These are phyloP conservation scores for Channallabes apus DNA, from an alignment of 2,797 vertebrate genomes.

Conservation along the genomic window DNA sequence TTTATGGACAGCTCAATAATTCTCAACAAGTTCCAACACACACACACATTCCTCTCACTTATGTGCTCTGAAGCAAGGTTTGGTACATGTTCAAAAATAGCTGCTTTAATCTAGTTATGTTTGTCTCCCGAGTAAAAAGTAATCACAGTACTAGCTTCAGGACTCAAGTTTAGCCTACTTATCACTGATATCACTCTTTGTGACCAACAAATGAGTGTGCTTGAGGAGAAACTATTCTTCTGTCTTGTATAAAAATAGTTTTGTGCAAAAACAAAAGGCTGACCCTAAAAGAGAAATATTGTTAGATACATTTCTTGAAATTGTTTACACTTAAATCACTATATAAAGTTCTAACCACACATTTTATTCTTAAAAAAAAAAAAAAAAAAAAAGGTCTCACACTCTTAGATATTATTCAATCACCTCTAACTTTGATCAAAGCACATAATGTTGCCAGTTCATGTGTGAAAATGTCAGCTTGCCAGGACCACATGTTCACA, in stretches of 20 bases:
- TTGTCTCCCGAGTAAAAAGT: not conserved
- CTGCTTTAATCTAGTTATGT: constrained; percentile 9
- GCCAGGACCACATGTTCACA: too few species aligned
- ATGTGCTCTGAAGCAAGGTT: not conserved
- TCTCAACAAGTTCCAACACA: constrained; percentile 14
- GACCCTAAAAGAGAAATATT: not conserved
- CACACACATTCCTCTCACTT: not conserved
- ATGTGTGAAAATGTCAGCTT: too few species aligned
- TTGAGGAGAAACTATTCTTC: not conserved
- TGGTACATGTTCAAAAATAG: not conserved
- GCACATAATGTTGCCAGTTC: too few species aligned
- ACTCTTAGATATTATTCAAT: too few species aligned
- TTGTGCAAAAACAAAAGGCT: not conserved
- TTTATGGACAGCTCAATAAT: not conserved
- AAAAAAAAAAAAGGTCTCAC: too few species aligned
- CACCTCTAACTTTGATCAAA: too few species aligned
- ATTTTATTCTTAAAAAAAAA: not conserved
- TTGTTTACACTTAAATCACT: not conserved
- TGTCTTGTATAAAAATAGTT: not conserved
- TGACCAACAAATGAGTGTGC: not conserved
- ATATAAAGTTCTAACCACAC: not conserved
- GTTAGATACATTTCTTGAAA: not conserved
- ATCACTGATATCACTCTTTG: not conserved
- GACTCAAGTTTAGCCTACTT: not conserved
- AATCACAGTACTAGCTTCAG: not conserved